Evolutionary conservation across 2,888 invertebrate genomes (phyloP).

Genomic region (Glaucopsyche alexis): DNA sequence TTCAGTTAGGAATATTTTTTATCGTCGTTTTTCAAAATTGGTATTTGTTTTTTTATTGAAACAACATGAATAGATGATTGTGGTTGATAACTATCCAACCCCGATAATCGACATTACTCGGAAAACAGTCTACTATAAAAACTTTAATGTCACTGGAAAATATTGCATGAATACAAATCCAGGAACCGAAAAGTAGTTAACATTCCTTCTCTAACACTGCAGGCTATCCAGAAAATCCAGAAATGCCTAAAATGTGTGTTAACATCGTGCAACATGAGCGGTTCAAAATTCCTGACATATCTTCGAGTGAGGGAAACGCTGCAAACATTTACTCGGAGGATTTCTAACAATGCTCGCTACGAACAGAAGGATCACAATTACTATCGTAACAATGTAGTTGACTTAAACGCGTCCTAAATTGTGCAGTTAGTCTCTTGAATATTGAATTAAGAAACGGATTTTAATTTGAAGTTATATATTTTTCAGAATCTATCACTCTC

Average conservation of each 20-base stretch:
- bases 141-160: background rate
- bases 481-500: too few relatives aligned
- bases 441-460: too few relatives aligned
- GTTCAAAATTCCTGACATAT: constrained; percentile 20
- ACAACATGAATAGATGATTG: too few relatives aligned
- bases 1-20: too few relatives aligned
- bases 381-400: constrained; percentile 6
- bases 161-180: background rate
- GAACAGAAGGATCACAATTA: background rate
- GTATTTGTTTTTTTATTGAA: too few relatives aligned
- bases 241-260: constrained; percentile 20
- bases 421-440: background rate
- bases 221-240: constrained; percentile 9
- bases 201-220: background rate
- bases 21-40: too few relatives aligned
- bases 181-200: constrained; percentile 3
- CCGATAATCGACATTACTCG: too few relatives aligned
- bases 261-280: background rate
- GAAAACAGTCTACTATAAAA: too few relatives aligned
- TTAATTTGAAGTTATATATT: too few relatives aligned
- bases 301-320: constrained; percentile 9
- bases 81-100: too few relatives aligned
- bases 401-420: background rate
- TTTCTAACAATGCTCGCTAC: constrained; percentile 13
- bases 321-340: constrained; percentile 3